Conservation (phyloP, 2,797 vertebrate genomes). For the Mormyrus hasselquistii region DNA sequence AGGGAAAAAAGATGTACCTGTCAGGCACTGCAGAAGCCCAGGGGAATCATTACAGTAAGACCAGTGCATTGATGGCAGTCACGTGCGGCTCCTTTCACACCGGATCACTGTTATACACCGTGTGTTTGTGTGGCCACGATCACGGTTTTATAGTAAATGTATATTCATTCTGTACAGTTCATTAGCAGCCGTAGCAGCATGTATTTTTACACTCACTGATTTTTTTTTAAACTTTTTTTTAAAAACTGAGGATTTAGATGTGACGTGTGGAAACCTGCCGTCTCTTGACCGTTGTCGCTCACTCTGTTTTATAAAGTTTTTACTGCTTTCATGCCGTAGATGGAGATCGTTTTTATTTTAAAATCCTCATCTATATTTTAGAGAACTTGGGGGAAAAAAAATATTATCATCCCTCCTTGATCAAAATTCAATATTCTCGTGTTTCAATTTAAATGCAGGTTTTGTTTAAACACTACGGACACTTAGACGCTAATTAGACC, state of each 20-base stretch:
- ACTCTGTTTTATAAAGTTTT: background rate
- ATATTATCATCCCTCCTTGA: background rate
- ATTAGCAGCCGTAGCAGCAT: background rate
- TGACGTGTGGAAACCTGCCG: background rate
- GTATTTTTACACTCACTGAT: constrained; percentile 1
- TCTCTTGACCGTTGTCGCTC: background rate
- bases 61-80: background rate
- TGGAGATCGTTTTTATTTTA: background rate
- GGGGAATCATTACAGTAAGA: background rate
- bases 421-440: background rate
- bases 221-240: background rate
- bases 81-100: background rate
- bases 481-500: background rate
- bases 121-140: background rate
- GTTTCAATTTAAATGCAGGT: background rate
- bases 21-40: background rate
- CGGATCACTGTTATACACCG: background rate
- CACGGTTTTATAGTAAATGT: background rate
- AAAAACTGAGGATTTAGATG: background rate
- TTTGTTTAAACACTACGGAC: background rate
- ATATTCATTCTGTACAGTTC: background rate
- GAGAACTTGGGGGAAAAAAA: background rate
- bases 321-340: background rate
- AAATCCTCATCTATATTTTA: background rate
- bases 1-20: background rate